Evolutionary conservation across 2,888 invertebrate genomes (phyloP), one percentile per base, ranked within the genome.

Genomic region (Eledone cirrhosa): DNA sequence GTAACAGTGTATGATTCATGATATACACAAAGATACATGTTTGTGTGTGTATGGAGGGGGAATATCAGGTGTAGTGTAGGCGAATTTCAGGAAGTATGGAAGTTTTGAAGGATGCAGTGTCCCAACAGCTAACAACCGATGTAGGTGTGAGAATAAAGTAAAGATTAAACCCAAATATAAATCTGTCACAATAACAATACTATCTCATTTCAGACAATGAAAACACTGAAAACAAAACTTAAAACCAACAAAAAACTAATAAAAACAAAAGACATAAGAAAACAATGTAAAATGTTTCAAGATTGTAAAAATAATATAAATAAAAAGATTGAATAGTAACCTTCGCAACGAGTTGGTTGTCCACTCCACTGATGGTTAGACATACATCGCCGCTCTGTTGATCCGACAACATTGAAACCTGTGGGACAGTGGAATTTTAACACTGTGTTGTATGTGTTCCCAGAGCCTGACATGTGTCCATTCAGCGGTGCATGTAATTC

Each of bases 291-390:
- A 41, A 41, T 41, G 11, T 41, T 41, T 41, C 41, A 2, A 41
- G 11, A 41, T 69, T 41, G 41, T 41, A 41, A 41, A 41, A 41
- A 63, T 63, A 13, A 24, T 24, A 27, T 27, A 63, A 27, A 13
- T 4, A 59, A 63, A 77, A 24, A 11, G 0, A 41, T 41, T 41
- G 41, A 41, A 19, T 22, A 80, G 80, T 78, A 59, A 96, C 97
- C 96, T 94, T 97, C 96, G 91, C 99, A 99, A 84, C 93, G 92
- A 1, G 98, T 98, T 85, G 95, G 94, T n/a, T 94, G 93, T 59
- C 97, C 98, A 31, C 96, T 95, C 99, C 99, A 99, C 89, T 95
- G 95, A 89, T 95, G 95, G 91, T 98, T 97, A 0, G 97, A 96
- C 1, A 97, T 96, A 90, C 99, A 99, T 72, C 96, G 93, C 84